Evolutionary conservation across 2,888 invertebrate species (phyloP).

Genomic region (Machimus atricapillus): DNA sequence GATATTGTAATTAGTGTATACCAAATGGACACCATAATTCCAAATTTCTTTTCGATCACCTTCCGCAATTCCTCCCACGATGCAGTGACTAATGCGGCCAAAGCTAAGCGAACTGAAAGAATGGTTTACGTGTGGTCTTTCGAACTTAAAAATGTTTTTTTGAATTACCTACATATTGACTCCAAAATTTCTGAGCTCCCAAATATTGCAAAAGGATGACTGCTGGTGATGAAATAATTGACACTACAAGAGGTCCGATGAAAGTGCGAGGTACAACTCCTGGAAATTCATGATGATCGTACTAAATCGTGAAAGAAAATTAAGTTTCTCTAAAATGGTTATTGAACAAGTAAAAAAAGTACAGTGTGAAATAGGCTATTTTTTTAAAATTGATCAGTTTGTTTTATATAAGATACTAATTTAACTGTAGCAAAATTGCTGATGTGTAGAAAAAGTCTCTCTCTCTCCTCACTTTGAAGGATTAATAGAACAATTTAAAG

Average conservation of each 20-base stretch:
- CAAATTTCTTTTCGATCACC: constrained; percentile 79
- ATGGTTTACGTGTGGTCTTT: background rate
- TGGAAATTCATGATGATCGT: constrained; percentile 97
- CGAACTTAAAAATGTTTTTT: background rate
- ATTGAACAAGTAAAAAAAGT: background rate
- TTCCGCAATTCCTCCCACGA: constrained; percentile 77
- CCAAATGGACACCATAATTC: constrained; percentile 80
- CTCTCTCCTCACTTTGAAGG: no score
- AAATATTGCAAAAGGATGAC: constrained; percentile 72
- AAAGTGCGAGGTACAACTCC: constrained; percentile 98
- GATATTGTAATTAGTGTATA: constrained; percentile 83
- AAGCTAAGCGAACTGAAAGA: constrained; percentile 75
- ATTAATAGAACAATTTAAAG: no score
- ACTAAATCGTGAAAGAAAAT: constrained; percentile 69
- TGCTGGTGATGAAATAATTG: constrained; percentile 79
- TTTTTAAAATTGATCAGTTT: no score
- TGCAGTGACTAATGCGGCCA: constrained; percentile 78
- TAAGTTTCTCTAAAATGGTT: background rate
- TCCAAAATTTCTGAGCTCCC: constrained; percentile 82
- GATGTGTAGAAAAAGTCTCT: no score
- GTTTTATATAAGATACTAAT: no score
- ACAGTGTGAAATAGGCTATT: background rate
- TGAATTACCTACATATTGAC: constrained; percentile 83
- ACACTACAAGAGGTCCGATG: constrained; percentile 86
- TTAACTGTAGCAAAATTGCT: no score